Conservation (phyloP, 2,888 invertebrate genomes). For the Leptothorax acervorum region DNA sequence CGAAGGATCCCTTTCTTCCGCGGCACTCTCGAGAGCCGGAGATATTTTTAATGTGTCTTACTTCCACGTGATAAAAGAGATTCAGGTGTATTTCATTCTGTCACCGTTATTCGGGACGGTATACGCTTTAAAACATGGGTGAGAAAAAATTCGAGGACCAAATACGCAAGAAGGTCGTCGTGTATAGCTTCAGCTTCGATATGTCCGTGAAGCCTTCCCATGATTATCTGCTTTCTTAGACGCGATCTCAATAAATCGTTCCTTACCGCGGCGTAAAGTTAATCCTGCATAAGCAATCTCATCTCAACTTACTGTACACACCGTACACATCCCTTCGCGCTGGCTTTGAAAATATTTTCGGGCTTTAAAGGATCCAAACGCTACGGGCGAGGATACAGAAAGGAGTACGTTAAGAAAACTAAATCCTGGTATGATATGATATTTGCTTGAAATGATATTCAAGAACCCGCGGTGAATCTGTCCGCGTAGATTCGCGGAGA, state of each 20-base stretch:
- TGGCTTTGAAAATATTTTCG: conserved; percentile 10
- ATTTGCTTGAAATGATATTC: conserved; percentile 6
- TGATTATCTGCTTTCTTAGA: conserved; percentile 36
- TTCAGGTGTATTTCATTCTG: background rate
- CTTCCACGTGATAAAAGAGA: background rate
- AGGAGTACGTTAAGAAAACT: background rate
- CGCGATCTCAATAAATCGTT: conserved; percentile 34
- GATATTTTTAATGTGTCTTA: background rate
- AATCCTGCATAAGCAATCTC: conserved; percentile 49
- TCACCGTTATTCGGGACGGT: background rate
- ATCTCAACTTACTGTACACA: conserved; percentile 22
- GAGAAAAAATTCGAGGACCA: background rate
- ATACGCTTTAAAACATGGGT: background rate
- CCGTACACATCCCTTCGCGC: background rate
- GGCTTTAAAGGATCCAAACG: background rate
- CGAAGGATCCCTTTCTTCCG: background rate
- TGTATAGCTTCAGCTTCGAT: background rate
- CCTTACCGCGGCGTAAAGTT: conserved; percentile 30
- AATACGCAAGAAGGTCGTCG: background rate
- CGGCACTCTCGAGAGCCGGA: no score
- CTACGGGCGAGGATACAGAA: background rate
- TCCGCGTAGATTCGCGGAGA: background rate
- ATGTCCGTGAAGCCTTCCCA: background rate
- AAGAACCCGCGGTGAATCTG: background rate
- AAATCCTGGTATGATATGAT: conserved; percentile 5